Base-by-base conservation (phyloP, 2,797 vertebrate species). In the Pangasius djambal region DNA sequence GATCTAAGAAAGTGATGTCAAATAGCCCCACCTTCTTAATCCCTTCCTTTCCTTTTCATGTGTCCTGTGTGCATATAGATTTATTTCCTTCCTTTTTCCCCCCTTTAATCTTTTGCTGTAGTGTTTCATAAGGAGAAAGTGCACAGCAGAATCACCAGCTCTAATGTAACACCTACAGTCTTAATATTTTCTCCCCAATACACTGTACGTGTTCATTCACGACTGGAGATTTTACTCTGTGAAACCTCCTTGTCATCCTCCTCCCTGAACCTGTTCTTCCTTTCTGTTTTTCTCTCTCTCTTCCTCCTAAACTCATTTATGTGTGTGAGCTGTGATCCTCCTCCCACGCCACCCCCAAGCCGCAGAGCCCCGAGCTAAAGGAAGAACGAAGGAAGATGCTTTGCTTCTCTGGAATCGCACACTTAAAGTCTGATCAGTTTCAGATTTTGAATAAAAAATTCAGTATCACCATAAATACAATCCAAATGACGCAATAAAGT, bases 151-250 rank as follows among this genome's bases (percentile, higher is more conserved):
- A 87, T 83, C 79, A 61, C 67, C 85, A 74, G 78, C 37, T 89
- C 77, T 67, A 65, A 83, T 65, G 81, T 83, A 87, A 86, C 78
- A n/a, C 88, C 78, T 77, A 40, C 69, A 87, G 79, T 69, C 31
- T 82, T 89, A 77, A 72, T 84, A 63, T 65, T 72, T 34, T 72
- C 59, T 31, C 31, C 34, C 44, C 34, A 9, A 31, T 83, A 75
- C 79, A 31, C 85, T 55, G 59, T 52, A 44, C 9, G 25, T 50
- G 65, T 77, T 52, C 44, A 83, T 74, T 87, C 50, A 74, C 3
- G 55, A 59, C 52, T 81, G 83, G 88, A 81, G 88, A 83, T 79
- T 79, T 59, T 34, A 79, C 55, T 37, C 15, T 57, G 44, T 69
- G 31, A 67, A 69, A 77, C 83, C 22, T 37, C 25, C 40, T 34